Evolutionary conservation across 1,140 invertebrate species (phyloP), one percentile per base, ranked within the genome.

Genomic region (Megathymus violae): DNA sequence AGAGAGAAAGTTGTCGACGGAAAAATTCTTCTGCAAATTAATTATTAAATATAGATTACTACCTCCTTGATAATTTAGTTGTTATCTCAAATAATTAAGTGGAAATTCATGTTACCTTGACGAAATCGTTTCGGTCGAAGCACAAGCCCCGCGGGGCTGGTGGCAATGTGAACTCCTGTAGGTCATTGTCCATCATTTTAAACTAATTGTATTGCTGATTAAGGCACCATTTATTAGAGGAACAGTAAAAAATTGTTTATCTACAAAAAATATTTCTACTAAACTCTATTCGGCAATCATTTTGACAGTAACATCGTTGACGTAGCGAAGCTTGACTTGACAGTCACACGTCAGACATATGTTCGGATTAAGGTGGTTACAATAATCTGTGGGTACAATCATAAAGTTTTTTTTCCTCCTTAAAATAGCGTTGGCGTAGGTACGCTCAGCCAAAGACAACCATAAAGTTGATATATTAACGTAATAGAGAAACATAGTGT

Each of bases 1-100:
- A 71, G 96, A 95, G 13, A 99, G 92, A 92, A 99, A 99, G 58
- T 94, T 93, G 85, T 99, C 97, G 0, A 98, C 96, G 61, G 97
- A 96, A 88, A 99, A 99, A 69, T 95, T 94, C 52, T 94, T 93
- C 95, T 97, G 82, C 48, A 48, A 67, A 25, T 14, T 68, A 31
- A 40, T 34, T 46, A 34, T 41, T 3, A 1, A 19, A 22, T 48
- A 25, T 25, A 40, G n/a, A 27, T 10, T 1, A 15, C 4, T 9
- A 25, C 19, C 5, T 46, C 17, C 9, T 19, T 34, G n/a, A 19
- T 58, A 59, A 36, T 36, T 3, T 46, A 3, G 43, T 14, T 36
- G 22, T 22, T 59, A 59, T 59, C 54, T 10, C 43, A 43, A 58
- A 46, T 25, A 31, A 40, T 38, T 62, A 34, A 46, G 43, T 31